Evolutionary conservation across 2,113 vertebrate genomes (phyloP), one percentile per base, ranked within the genome.

Genomic region (Chionodraco myersi): DNA sequence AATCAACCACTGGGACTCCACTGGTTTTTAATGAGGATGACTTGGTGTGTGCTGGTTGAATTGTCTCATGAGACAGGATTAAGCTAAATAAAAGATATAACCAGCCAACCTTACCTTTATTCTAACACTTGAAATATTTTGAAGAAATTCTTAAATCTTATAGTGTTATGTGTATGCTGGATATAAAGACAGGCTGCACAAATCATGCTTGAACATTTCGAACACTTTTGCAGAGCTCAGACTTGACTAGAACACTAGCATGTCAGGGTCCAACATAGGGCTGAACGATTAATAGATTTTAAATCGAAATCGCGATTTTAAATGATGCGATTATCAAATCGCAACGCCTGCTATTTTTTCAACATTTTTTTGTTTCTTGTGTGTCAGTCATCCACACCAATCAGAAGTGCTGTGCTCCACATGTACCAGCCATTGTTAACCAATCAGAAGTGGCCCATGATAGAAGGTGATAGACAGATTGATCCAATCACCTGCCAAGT

Each of bases 1-100:
- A 83, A 83, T 72, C 53, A 34, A 6, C 85, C 68, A 68, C 63
- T 72, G 81, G 79, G 76, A 85, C 10, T 48, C 15, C 6, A 10
- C 34, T 65, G 76, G 2, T 64, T 82, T 79, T 69, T 77, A 66
- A 78, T 83, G 36, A 69, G 44, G 26, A n/a, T 76, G 67, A 48
- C 21, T 36, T 11, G 16, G 23, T 71, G 23, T 26, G 18, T 65
- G 53, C 11, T 66, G 41, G 7, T 7, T 21, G 18, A 41, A 13
- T 26, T 44, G 41, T 23, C 53, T 58, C 54, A 58, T n/a, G 11
- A 48, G 21, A 16, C 0, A 9, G 6, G 21, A 57, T 48, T 57
- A 48, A 48, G 47, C 36, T 4, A 8, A 54, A 14, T 26, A 3
- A 66, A 51, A 73, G 4, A 15, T 1, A 47, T 56, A 12, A 21